Evolutionary conservation across 2,797 vertebrate species (phyloP), one percentile per base, ranked within the genome.

Genomic region (Pseudochromis fuscus): DNA sequence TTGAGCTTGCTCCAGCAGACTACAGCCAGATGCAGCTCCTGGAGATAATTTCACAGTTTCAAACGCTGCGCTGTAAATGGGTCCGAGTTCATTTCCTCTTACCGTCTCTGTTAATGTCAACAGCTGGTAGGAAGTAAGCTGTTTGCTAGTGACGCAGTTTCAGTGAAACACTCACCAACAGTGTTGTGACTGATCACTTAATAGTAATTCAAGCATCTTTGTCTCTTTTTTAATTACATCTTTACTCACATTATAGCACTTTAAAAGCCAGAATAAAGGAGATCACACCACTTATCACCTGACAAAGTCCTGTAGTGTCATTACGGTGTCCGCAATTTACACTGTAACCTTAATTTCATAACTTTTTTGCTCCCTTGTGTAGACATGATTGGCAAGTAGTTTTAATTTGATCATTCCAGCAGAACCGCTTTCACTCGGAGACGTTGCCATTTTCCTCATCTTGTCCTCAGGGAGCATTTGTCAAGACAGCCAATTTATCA

Each of bases 401-500:
- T 85, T 87, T 79, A 83, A 87, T 88, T 76, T 85, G 73, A 75
- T 87, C 82, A 77, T 46, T 42, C 45, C 58, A 57, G 83, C 67
- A 84, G 86, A 86, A 85, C 85, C 59, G 35, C 66, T 72, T 67
- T 65, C 31, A 42, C 56, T 67, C 50, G 0, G 16, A 69, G 66
- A 84, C 58, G 75, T 74, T 77, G 64, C 51, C 64, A 67, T 79
- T 81, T 86, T 72, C 61, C 61, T 75, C 27, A 28, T 80, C 59
- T 40, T 50, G 35, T 90, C 89, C 77, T 88, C 72, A 3, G 82
- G 88, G 88, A 90, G 60, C 67, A 46, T 90, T 89, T 86, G 79
- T 78, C 70, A 86, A 85, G 83, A 85, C 87, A 89, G 83, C 76
- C 82, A 90, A 89, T 90, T 92, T 84, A 83, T 86, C 87, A 87